These are phyloP conservation scores for Brachyalestes nurse DNA, from an alignment of 2,797 vertebrate genomes.

Conservation along the genomic window DNA sequence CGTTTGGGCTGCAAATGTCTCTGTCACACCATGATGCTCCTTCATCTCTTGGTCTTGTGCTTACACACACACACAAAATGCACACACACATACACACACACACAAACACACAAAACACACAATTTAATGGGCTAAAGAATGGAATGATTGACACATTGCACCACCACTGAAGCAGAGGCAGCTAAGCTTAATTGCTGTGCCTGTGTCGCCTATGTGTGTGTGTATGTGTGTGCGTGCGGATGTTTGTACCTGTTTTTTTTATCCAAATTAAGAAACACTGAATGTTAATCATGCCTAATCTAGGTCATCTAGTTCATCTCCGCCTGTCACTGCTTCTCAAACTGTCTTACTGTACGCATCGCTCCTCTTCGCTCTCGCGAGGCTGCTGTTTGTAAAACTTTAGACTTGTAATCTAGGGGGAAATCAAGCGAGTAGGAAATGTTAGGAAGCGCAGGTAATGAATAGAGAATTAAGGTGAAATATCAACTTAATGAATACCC, in stretches of 20 bases:
- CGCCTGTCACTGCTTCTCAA: slow-evolving; percentile 53
- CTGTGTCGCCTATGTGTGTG: slow-evolving; percentile 26
- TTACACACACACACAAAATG: neutral
- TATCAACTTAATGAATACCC: slow-evolving; percentile 58
- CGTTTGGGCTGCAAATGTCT: slow-evolving; percentile 28
- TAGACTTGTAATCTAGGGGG: slow-evolving; percentile 61
- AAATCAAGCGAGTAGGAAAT: slow-evolving; percentile 66
- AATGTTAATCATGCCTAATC: slow-evolving; percentile 65
- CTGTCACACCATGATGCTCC: slow-evolving; percentile 33
- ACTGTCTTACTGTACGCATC: slow-evolving; percentile 51
- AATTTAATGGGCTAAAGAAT: slow-evolving; percentile 43
- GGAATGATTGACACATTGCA: slow-evolving; percentile 58
- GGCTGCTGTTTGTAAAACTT: slow-evolving; percentile 59
- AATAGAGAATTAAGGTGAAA: slow-evolving; percentile 60
- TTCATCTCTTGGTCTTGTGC: slow-evolving; percentile 43
- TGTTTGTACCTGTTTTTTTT: slow-evolving; percentile 51
- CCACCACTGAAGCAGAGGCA: slow-evolving; percentile 41
- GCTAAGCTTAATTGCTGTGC: slow-evolving; percentile 58
- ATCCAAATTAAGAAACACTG: slow-evolving; percentile 56
- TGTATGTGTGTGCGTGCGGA: slow-evolving; percentile 13
- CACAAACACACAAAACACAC: too few species aligned
- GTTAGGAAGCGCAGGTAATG: slow-evolving; percentile 61
- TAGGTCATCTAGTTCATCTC: slow-evolving; percentile 62
- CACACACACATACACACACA: slow-evolving; percentile 5
- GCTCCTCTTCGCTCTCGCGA: slow-evolving; percentile 47